These are phyloP conservation scores for Spodoptera exigua DNA, from an alignment of 2,888 invertebrate genomes.

Conservation along the genomic window DNA sequence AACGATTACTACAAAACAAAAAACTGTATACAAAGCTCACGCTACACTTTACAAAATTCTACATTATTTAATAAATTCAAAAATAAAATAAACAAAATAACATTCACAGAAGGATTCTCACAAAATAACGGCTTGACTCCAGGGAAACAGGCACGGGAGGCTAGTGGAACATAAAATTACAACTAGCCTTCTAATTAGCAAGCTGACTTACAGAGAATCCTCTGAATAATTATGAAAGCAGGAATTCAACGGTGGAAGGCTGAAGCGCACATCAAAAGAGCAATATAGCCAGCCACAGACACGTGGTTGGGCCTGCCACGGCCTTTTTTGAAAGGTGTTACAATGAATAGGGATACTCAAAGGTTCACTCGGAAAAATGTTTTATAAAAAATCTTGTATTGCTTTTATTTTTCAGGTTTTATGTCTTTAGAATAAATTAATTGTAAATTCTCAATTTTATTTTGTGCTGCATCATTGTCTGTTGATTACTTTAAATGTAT, in stretches of 20 bases:
- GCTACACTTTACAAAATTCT: not conserved
- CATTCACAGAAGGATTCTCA: not conserved
- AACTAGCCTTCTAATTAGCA: constrained; percentile 55
- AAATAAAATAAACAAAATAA: constrained; percentile 2
- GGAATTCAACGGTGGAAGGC: constrained; percentile 35
- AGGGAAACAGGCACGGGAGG: constrained; percentile 4
- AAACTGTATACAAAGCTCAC: not conserved
- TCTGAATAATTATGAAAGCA: constrained; percentile 75
- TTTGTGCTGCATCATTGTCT: too few relatives aligned
- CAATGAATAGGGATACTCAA: not conserved
- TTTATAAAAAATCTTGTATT: too few relatives aligned
- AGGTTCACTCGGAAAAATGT: not conserved
- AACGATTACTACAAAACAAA: too few relatives aligned
- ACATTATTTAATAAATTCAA: too few relatives aligned
- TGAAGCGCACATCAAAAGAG: constrained; percentile 63
- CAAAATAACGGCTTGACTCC: constrained; percentile 4
- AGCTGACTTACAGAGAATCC: constrained; percentile 65
- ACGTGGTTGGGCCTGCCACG: constrained; percentile 33
- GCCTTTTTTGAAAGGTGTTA: constrained; percentile 29
- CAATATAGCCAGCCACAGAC: constrained; percentile 52
- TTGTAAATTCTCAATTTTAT: too few relatives aligned
- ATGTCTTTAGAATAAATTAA: too few relatives aligned
- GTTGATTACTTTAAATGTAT: too few relatives aligned
- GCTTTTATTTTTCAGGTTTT: not conserved
- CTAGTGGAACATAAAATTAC: constrained; percentile 40